Evolutionary conservation across 2,797 vertebrate genomes (phyloP), one percentile per base, ranked within the genome.

Genomic region (Xiphorhynchus erythropygius): DNA sequence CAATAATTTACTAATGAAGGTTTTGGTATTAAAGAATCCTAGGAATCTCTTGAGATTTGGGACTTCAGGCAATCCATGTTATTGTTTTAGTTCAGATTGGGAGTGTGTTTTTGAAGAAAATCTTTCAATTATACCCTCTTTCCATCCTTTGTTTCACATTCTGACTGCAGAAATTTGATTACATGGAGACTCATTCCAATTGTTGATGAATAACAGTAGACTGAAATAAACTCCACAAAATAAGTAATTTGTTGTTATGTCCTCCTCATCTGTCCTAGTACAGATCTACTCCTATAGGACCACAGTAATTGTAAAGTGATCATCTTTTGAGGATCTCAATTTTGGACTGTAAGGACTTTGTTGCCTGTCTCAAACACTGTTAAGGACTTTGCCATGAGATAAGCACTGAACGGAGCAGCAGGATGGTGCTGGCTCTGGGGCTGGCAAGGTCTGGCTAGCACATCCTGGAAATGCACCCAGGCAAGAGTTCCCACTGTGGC

Each of bases 401-500:
- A 42, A 84, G 32, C 44, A 74, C 22, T 30, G 32, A 44, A 39
- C 25, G 16, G 3, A 67, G 27, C 18, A 75, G 32, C 18, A 59
- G 44, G 27, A 15, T 23, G 14, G 15, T 0, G 2, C 9, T 44
- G 37, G 3, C 56, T 59, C 44, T 3, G 2, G 22, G 21, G 18
- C 69, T 32, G 21, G 13, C 4, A 15, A 35, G n/a, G 42, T 30
- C 11, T 21, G 60, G 35, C 22, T 42, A 23, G 22, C 35, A 50
- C 7, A 18, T 50, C 25, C 44, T 32, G 22, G 9, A 4, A 22
- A 42, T 25, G 21, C 7, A 57, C 4, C 21, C 52, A 42, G 33
- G 23, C 42, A 65, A 57, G 22, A 32, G 22, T 27, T 18, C 4
- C 3, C 18, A 19, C 46, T 47, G 44, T 46, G 44, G 27, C 10